Evolutionary conservation across 2,888 invertebrate genomes (phyloP).

Genomic region (Lithophane leautieri): DNA sequence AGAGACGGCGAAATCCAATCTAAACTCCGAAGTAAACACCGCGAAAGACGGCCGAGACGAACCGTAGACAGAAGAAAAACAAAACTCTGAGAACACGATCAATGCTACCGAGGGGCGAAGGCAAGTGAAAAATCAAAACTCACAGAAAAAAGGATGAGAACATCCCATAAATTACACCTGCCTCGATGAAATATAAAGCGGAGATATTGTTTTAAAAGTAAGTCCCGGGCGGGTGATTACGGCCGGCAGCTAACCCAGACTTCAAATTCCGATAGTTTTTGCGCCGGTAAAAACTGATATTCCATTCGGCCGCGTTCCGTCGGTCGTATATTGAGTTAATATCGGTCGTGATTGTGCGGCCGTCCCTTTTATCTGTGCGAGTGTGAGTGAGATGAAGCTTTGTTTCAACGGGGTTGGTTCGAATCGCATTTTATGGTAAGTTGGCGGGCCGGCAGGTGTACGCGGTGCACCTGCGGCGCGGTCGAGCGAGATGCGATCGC

Average conservation of each 20-base stretch:
- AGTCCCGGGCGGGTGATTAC: slow-evolving; percentile 86
- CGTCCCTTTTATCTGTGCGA: slow-evolving; percentile 75
- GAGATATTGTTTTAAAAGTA: slow-evolving; percentile 88
- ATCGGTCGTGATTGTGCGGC: slow-evolving; percentile 87
- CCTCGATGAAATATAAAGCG: slow-evolving; percentile 85
- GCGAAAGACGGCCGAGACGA: slow-evolving; percentile 81
- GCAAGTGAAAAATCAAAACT: slow-evolving; percentile 83
- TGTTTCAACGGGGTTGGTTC: slow-evolving; percentile 86
- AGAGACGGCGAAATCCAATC: slow-evolving; percentile 82
- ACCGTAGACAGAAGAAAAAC: slow-evolving; percentile 88
- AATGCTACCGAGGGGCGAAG: slow-evolving; percentile 77
- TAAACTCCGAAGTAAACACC: slow-evolving; percentile 85
- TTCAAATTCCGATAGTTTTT: slow-evolving; percentile 89
- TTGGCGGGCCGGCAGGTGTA: slow-evolving; percentile 88
- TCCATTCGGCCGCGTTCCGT: slow-evolving; percentile 87
- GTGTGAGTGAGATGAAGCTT: slow-evolving; percentile 81
- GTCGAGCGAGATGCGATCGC: slow-evolving; percentile 86
- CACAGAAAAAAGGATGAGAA: slow-evolving; percentile 76
- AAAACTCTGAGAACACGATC: slow-evolving; percentile 83
- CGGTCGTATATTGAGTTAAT: slow-evolving; percentile 88
- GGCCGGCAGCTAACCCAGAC: slow-evolving; percentile 84
- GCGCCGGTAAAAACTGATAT: slow-evolving; percentile 89
- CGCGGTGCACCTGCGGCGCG: slow-evolving; percentile 87
- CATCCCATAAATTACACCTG: slow-evolving; percentile 87
- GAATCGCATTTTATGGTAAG: slow-evolving; percentile 90